Conservation (phyloP, 2,888 invertebrate species). For the Drosophila emarginata region DNA sequence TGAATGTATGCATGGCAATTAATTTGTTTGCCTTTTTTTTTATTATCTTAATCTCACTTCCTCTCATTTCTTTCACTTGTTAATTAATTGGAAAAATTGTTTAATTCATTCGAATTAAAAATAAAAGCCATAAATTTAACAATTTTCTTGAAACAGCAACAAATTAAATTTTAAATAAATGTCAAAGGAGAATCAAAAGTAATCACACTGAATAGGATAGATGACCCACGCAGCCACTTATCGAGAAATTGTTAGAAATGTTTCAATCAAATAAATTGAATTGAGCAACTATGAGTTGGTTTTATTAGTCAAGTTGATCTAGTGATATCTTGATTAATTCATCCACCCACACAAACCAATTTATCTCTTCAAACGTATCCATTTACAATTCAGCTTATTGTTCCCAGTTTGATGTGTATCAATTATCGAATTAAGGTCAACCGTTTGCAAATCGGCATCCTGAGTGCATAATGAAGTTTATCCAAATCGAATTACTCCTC, state of each 20-base stretch:
- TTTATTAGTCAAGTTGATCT: no score
- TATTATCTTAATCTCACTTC: no score
- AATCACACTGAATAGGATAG: no score
- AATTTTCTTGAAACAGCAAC: background rate
- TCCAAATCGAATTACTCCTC: background rate
- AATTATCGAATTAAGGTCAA: slow-evolving; percentile 10
- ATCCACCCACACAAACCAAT: no score
- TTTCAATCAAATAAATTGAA: background rate
- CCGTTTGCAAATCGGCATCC: background rate
- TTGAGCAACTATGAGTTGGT: no score
- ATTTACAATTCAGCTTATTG: background rate
- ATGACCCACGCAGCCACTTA: no score
- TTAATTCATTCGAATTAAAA: background rate
- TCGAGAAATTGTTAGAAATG: background rate
- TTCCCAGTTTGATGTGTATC: background rate
- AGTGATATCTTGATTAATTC: no score
- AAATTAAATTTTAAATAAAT: background rate
- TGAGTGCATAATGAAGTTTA: background rate
- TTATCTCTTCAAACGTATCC: no score
- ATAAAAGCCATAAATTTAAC: no score
- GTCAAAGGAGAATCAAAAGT: background rate
- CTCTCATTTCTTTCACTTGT: background rate
- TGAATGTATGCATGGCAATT: slow-evolving; percentile 47
- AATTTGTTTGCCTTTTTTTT: slow-evolving; percentile 14
- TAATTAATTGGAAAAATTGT: background rate